Conservation (phyloP, 1,140 invertebrate genomes). For the Aphaenogaster ashmeadi region DNA sequence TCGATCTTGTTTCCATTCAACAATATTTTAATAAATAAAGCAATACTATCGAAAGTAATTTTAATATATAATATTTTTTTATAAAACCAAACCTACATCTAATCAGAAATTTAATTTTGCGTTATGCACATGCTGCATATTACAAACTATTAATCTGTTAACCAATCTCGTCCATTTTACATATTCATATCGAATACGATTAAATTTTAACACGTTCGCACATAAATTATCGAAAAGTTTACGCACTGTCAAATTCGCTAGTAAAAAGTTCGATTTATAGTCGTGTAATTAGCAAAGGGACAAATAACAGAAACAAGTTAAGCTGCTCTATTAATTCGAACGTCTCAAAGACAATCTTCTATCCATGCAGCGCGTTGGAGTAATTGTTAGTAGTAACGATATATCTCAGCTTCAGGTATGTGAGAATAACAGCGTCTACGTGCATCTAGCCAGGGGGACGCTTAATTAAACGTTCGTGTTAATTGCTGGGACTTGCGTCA, state of each 20-base stretch:
- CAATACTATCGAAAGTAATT: constrained; percentile 5
- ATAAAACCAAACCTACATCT: not conserved
- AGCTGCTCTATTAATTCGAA: constrained; percentile 76
- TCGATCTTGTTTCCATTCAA: not conserved
- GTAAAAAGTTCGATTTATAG: constrained; percentile 43
- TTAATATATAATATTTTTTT: constrained; percentile 1
- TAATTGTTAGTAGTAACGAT: constrained; percentile 84
- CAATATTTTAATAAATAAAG: constrained; percentile 15
- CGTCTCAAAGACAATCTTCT: constrained; percentile 78
- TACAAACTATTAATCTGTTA: not conserved
- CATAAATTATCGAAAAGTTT: constrained; percentile 22
- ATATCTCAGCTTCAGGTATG: constrained; percentile 82
- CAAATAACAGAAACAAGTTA: constrained; percentile 17
- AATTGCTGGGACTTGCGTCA: constrained; percentile 83
- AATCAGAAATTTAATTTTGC: not conserved
- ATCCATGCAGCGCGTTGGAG: constrained; percentile 70
- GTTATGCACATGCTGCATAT: not conserved
- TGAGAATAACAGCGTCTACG: constrained; percentile 82
- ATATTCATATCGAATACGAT: not conserved
- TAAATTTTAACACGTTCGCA: not conserved
- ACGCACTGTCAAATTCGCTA: constrained; percentile 53
- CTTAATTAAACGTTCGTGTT: constrained; percentile 85
- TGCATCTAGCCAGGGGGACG: constrained; percentile 76
- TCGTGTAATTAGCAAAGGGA: constrained; percentile 39
- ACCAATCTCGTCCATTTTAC: not conserved